Evolutionary conservation across 2,797 vertebrate species (phyloP).

Genomic region (Channa striata): DNA sequence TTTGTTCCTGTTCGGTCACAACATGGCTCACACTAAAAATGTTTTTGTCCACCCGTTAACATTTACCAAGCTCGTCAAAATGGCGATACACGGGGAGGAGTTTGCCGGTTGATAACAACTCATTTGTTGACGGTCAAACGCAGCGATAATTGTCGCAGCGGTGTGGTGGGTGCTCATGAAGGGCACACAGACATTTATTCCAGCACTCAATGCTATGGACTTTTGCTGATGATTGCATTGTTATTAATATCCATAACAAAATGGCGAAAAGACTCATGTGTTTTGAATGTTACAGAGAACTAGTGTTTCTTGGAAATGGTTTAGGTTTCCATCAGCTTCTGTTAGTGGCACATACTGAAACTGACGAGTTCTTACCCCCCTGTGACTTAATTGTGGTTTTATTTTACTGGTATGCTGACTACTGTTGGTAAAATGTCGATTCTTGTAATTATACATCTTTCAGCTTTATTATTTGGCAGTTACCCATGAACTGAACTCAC

Average conservation of each 20-base stretch:
- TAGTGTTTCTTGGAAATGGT: not conserved
- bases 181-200: not conserved
- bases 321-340: not conserved
- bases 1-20: not conserved
- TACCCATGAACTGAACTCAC: not conserved
- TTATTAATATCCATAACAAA: constrained; percentile 68
- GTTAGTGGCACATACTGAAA: not conserved
- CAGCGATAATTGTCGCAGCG: not conserved
- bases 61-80: constrained; percentile 76
- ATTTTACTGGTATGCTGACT: not conserved
- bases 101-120: constrained; percentile 70
- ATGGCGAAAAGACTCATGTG: constrained; percentile 77
- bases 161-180: not conserved
- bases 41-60: constrained; percentile 57
- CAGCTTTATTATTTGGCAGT: not conserved
- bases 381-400: not conserved
- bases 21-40: constrained; percentile 10
- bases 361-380: not conserved
- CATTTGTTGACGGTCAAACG: constrained; percentile 46
- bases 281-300: not conserved
- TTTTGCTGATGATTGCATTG: constrained; percentile 9
- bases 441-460: too few species aligned
- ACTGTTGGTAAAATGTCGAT: not conserved
- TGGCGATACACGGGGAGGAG: constrained; percentile 85
- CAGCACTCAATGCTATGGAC: not conserved